A percentile compares a stretch with the other conserved stretches of the same genome.
Evolutionary conservation across 1,140 invertebrate genomes (phyloP).

Genomic region (Eumaeus atala): DNA sequence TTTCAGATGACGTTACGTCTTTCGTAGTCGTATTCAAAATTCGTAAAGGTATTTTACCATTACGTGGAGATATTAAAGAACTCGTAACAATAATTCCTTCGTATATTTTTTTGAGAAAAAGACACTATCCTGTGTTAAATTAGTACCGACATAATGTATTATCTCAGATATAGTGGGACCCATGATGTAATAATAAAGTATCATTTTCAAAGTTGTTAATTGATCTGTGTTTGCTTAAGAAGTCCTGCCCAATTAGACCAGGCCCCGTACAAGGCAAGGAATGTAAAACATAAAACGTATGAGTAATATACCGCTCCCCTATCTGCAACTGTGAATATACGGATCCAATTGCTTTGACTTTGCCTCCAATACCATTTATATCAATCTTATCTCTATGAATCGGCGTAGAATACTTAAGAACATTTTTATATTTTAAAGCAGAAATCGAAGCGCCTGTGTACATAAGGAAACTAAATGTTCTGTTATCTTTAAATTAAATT

Average conservation of each 20-base stretch:
- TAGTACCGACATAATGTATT: constrained; percentile 16
- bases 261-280: constrained; percentile 17
- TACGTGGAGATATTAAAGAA: constrained; percentile 9
- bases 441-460: constrained; percentile 13
- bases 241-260: constrained; percentile 22
- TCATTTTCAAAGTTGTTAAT: constrained; percentile 8
- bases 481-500: constrained; percentile 4
- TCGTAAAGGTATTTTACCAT: constrained; percentile 14
- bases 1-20: neutral
- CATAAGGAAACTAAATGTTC: constrained; percentile 8
- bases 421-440: constrained; percentile 14
- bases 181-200: constrained; percentile 3
- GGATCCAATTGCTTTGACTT: constrained; percentile 9
- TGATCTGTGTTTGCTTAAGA: constrained; percentile 16
- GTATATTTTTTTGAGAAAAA: constrained; percentile 6
- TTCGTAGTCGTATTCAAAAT: constrained; percentile 13
- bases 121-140: constrained; percentile 16
- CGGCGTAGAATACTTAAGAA: constrained; percentile 8
- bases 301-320: constrained; percentile 12
- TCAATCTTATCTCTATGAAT: constrained; percentile 15
- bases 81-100: constrained; percentile 12
- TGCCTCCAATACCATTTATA: constrained; percentile 13
- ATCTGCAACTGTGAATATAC: constrained; percentile 13
- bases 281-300: constrained; percentile 28
- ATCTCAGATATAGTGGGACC: constrained; percentile 12